Conservation (phyloP, 2,888 invertebrate genomes). For the Lasioglossum oenotherae region DNA sequence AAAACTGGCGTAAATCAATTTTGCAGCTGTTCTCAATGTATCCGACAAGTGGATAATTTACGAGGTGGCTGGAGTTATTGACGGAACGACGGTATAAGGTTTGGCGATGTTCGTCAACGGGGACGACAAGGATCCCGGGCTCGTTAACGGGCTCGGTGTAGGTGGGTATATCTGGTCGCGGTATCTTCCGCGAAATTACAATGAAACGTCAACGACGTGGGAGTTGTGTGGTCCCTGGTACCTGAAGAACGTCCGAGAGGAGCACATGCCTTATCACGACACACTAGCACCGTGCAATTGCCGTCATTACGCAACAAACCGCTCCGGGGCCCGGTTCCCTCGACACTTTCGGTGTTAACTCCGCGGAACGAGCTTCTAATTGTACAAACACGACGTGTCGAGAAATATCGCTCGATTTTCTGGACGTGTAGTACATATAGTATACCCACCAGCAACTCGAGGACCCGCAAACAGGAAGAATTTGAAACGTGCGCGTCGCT, state of each 20-base stretch:
- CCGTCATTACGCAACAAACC: constrained; percentile 33
- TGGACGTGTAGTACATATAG: background rate
- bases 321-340: background rate
- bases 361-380: background rate
- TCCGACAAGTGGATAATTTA: constrained; percentile 23
- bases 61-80: constrained; percentile 27
- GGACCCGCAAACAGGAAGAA: constrained; percentile 15
- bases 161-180: background rate
- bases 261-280: constrained; percentile 36
- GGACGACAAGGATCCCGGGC: background rate
- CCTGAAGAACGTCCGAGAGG: constrained; percentile 21
- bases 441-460: background rate
- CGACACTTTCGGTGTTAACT: constrained; percentile 10
- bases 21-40: constrained; percentile 1
- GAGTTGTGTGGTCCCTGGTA: background rate
- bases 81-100: background rate
- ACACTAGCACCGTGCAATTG: constrained; percentile 38
- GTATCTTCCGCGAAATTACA: constrained; percentile 8
- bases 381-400: background rate
- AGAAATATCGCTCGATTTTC: background rate
- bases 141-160: constrained; percentile 8
- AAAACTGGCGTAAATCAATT: constrained; percentile 44
- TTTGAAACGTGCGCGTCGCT: background rate
- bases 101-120: background rate
- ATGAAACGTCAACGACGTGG: constrained; percentile 13